phyloP scores from a whole-genome alignment of 2,797 vertebrate species.

The Acanthornis magna region DNA sequence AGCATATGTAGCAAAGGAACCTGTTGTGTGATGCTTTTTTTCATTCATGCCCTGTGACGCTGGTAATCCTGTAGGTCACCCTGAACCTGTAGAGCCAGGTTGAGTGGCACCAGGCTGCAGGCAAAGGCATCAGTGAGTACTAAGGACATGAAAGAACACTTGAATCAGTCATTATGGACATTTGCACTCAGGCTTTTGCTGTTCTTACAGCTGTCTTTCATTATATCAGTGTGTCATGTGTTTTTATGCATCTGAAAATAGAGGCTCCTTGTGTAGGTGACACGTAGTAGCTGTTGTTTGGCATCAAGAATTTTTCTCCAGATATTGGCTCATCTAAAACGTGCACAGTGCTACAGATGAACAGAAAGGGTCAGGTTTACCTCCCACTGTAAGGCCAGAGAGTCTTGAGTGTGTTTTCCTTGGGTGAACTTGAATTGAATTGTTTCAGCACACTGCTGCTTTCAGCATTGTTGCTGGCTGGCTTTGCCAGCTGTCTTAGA shows the following conservation, averaged over 20 bases:
- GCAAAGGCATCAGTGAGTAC: neutral
- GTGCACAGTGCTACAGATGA: neutral
- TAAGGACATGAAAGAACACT: neutral
- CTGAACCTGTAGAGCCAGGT: neutral
- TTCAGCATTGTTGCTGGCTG: neutral
- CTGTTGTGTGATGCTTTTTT: neutral
- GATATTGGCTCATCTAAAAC: neutral
- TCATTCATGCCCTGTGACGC: neutral
- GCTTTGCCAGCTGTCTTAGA: neutral
- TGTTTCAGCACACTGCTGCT: neutral
- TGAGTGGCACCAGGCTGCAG: neutral
- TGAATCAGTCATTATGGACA: neutral
- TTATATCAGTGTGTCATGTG: neutral
- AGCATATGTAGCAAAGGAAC: neutral
- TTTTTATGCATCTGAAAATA: conserved; percentile 20
- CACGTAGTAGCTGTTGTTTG: neutral
- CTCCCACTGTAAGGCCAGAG: neutral
- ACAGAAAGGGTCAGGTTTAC: neutral
- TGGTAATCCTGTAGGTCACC: neutral
- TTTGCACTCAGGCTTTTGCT: neutral
- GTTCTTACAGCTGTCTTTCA: neutral
- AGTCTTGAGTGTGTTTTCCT: neutral
- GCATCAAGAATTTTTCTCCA: neutral
- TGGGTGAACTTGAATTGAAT: neutral
- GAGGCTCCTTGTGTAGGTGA: neutral